Conservation (phyloP, 1,140 invertebrate genomes). For the Xylocopa sonorina region DNA sequence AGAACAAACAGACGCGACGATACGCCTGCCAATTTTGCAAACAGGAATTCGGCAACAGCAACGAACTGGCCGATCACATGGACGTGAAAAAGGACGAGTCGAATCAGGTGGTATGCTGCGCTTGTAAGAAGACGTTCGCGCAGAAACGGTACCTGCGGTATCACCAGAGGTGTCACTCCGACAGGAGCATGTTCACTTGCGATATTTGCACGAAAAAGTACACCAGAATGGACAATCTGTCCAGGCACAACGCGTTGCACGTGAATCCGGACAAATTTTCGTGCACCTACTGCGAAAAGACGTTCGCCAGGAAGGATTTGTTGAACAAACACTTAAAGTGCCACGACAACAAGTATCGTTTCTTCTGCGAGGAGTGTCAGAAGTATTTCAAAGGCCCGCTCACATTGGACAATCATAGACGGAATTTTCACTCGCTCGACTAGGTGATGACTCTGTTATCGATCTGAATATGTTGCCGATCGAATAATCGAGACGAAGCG, state of each 20-base stretch:
- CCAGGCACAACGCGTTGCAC: conserved; percentile 76
- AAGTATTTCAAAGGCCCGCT: conserved; percentile 74
- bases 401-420: conserved; percentile 70
- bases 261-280: conserved; percentile 77
- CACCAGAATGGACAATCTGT: conserved; percentile 76
- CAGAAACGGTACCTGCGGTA: conserved; percentile 75
- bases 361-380: conserved; percentile 70
- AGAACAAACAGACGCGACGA: conserved; percentile 53
- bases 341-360: conserved; percentile 73
- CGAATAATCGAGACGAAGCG: neutral
- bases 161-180: conserved; percentile 73
- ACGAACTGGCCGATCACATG: conserved; percentile 68
- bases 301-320: conserved; percentile 75
- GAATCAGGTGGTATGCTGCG: conserved; percentile 72
- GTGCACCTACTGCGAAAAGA: conserved; percentile 73
- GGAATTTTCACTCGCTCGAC: neutral
- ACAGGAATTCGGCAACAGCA: conserved; percentile 63
- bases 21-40: conserved; percentile 73
- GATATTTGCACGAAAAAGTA: conserved; percentile 76
- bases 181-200: conserved; percentile 74
- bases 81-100: conserved; percentile 65
- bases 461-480: too few relatives aligned
- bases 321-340: conserved; percentile 76
- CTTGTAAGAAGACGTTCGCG: conserved; percentile 73
- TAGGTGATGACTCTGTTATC: too few relatives aligned